phyloP scores from a whole-genome alignment of 2,888 invertebrate genomes.

The Bibio marci region DNA sequence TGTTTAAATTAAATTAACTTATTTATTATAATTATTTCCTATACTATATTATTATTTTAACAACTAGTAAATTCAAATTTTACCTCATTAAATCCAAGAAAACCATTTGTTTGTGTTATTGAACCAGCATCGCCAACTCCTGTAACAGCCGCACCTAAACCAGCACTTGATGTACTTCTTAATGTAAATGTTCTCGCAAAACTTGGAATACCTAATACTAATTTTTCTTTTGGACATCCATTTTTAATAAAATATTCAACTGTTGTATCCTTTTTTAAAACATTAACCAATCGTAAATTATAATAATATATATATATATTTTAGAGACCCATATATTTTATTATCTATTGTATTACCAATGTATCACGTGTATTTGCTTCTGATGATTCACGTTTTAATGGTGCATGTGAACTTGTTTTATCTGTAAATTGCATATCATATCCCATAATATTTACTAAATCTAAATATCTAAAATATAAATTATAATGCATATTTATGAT shows the following conservation, averaged over 20 bases:
- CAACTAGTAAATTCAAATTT: too few relatives aligned
- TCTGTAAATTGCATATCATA: conserved; percentile 29
- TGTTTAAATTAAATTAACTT: too few relatives aligned
- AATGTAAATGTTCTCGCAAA: conserved; percentile 28
- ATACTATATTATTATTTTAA: too few relatives aligned
- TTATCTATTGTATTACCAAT: too few relatives aligned
- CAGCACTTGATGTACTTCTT: conserved; percentile 17
- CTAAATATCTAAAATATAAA: conserved; percentile 16
- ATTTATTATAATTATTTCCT: neutral
- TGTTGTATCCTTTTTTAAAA: conserved; percentile 17
- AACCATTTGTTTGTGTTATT: conserved; percentile 15
- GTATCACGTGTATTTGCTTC: conserved; percentile 8
- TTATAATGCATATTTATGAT: too few relatives aligned
- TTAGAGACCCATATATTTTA: too few relatives aligned
- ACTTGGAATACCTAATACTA: conserved; percentile 29
- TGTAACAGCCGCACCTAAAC: conserved; percentile 18
- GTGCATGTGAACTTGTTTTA: conserved; percentile 27
- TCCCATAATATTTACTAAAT: conserved; percentile 33
- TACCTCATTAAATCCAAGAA: conserved; percentile 15
- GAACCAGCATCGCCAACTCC: conserved; percentile 14
- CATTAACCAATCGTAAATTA: neutral
- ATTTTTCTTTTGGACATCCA: conserved; percentile 23
- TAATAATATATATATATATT: neutral
- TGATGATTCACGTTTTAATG: conserved; percentile 16
- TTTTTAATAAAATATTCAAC: conserved; percentile 24